Base-by-base conservation (phyloP, 92 coral and sea anemone genomes). In the Palythoa grandiflora region DNA sequence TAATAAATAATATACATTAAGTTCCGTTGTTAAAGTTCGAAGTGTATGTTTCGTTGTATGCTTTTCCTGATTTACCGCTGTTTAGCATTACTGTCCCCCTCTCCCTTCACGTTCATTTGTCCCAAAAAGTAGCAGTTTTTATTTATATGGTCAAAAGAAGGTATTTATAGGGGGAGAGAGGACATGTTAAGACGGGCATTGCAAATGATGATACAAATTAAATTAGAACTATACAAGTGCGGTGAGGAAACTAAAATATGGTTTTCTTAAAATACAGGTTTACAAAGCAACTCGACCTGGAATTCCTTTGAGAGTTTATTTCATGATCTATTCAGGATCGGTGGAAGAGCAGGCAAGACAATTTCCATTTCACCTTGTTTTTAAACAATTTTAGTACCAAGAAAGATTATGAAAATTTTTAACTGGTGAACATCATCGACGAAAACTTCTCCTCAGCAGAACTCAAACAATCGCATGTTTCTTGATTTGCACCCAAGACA, bases 231-330 rank as follows among this genome's bases (percentile, higher is more conserved):
- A 15, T 12, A 44, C 20, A 28, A 28, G 28, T 28, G 28, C 28
- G 28, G 28, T 28, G 28, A 28, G 28, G 28, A 28, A 28, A 28
- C 0, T 80, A 5, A 57, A 57, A 28, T 44, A 35, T 19, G 1
- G 36, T 15, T 17, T 38, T 47, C 19, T 59, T 59, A 50, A 19
- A n/a, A 14, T 36, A 37, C 70, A 97, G 98, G 94, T 97, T 59
- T 97, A 91, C 93, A 97, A 97, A 88, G 99, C 98, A 3, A 91
- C 99, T 50, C 89, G 98, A 86, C 98, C 99, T 76, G 99, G 99
- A 44, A 87, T 97, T 55, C 98, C 99, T 39, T 88, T 97, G 50
- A 93, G 99, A 28, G 98, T 97, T 1, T 97, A 97, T 86, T 97
- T 97, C 79, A 92, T 97, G 91, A 94, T 97, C 38, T 97, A 97